phyloP scores from a whole-genome alignment of 2,113 vertebrate genomes.

The Egretta garzetta region DNA sequence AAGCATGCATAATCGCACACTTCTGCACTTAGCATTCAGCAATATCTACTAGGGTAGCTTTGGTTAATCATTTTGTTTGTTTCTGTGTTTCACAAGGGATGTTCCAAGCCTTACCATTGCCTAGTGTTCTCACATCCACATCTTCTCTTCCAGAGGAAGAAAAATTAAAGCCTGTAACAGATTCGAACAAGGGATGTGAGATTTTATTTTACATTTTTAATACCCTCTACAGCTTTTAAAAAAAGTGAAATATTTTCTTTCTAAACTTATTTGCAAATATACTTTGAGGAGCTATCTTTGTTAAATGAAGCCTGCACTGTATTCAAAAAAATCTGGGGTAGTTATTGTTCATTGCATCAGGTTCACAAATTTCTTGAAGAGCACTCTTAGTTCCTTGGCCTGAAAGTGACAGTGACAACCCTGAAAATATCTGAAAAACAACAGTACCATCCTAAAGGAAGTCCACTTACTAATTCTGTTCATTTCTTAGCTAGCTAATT shows the following conservation, averaged over 20 bases:
- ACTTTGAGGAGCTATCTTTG: not conserved
- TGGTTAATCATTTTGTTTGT: not conserved
- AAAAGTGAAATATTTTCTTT: not conserved
- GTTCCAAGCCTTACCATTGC: slow-evolving; percentile 84
- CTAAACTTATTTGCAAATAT: not conserved
- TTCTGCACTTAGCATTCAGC: not conserved
- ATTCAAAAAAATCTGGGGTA: not conserved
- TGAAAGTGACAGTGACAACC: not conserved
- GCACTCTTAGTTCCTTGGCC: not conserved
- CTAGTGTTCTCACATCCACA: slow-evolving; percentile 96
- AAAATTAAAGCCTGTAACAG: slow-evolving; percentile 92
- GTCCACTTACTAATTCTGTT: not conserved
- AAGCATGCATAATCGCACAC: not conserved
- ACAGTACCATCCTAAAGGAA: not conserved
- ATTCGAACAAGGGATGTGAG: slow-evolving; percentile 7
- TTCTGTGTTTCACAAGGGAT: not conserved
- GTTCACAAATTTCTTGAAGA: not conserved
- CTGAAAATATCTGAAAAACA: not conserved
- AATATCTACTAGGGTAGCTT: not conserved
- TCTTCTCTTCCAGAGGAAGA: slow-evolving; percentile 98
- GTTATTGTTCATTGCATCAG: not conserved
- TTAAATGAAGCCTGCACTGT: not conserved
- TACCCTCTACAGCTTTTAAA: not conserved
- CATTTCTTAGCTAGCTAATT: not conserved
- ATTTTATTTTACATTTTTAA: not conserved